A percentile compares a stretch with the other conserved stretches of the same genome.
Evolutionary conservation across 2,888 invertebrate species (phyloP).

Genomic region (Stenchaetothrips biformis): DNA sequence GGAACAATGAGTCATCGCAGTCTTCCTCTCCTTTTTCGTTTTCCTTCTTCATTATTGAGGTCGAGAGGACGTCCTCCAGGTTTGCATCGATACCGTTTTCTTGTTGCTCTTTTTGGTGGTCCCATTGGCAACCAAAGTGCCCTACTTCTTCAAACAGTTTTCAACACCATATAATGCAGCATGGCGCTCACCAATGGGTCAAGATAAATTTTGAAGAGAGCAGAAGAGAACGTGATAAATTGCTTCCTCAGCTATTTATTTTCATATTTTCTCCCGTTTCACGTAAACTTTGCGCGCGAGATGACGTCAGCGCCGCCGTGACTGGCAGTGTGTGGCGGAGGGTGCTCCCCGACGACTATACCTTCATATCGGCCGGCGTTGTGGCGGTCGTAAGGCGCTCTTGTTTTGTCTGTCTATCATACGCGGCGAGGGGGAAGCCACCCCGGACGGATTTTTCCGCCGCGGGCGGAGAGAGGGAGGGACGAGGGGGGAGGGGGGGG

Average conservation of each 20-base stretch:
- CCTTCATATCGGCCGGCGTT: background rate
- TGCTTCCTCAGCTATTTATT: background rate
- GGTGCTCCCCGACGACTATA: background rate
- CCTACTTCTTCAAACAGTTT: too few relatives aligned
- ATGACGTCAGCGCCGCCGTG: too few relatives aligned
- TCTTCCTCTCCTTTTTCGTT: too few relatives aligned
- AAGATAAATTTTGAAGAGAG: too few relatives aligned
- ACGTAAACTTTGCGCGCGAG: too few relatives aligned
- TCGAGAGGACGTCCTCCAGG: too few relatives aligned
- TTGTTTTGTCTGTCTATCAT: background rate
- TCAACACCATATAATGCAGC: too few relatives aligned
- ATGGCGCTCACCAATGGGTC: too few relatives aligned
- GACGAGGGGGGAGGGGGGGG: background rate
- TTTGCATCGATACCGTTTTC: too few relatives aligned
- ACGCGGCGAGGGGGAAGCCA: background rate
- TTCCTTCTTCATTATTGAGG: too few relatives aligned
- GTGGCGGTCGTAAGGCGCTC: background rate
- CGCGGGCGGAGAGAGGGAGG: background rate
- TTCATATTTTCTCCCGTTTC: background rate
- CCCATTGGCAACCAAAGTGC: too few relatives aligned
- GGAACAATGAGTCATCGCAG: conserved; percentile 12
- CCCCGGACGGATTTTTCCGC: background rate
- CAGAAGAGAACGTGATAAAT: background rate
- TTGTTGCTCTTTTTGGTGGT: too few relatives aligned
- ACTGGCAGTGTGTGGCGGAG: background rate